Percentiles rank a stretch among this genome's conserved stretches.
Evolutionary conservation across 2,888 invertebrate species (phyloP).

Genomic region (Aphodius granarius): DNA sequence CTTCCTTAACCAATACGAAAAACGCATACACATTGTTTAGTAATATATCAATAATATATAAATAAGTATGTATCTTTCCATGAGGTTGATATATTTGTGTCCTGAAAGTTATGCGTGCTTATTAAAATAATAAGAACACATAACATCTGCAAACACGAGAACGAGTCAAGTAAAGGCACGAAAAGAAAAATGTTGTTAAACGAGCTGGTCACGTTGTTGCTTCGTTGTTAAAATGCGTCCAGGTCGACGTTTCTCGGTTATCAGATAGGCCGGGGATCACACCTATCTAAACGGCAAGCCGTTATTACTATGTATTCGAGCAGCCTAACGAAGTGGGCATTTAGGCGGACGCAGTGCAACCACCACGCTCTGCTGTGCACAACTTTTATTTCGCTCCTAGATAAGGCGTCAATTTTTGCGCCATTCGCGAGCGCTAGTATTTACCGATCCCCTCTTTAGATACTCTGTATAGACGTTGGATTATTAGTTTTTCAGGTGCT

Average conservation of each 20-base stretch:
- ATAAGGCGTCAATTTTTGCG: slow-evolving; percentile 29
- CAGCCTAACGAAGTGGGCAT: not conserved
- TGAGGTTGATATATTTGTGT: not conserved
- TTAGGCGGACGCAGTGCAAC: not conserved
- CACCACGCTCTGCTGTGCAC: not conserved
- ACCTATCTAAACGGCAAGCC: slow-evolving; percentile 25
- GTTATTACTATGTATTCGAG: not conserved
- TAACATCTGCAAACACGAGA: not conserved
- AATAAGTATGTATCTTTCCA: not conserved
- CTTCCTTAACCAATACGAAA: not conserved
- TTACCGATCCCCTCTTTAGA: slow-evolving; percentile 29
- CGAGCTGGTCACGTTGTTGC: slow-evolving; percentile 9
- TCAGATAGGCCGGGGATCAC: slow-evolving; percentile 33
- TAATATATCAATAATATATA: not conserved
- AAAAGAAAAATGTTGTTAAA: not conserved
- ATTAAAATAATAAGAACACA: not conserved
- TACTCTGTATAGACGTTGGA: slow-evolving; percentile 23
- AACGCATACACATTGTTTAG: not conserved
- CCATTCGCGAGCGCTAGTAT: slow-evolving; percentile 25
- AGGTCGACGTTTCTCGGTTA: slow-evolving; percentile 21
- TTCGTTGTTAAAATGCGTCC: slow-evolving; percentile 10
- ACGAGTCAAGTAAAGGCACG: slow-evolving; percentile 6
- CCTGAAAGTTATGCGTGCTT: not conserved
- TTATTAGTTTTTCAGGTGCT: slow-evolving; percentile 25
- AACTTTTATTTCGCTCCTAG: slow-evolving; percentile 16